A percentile compares a stretch with the other conserved stretches of the same genome.
Evolutionary conservation across 2,888 invertebrate species (phyloP).

Genomic region (Rhaphigaster nebulosa): DNA sequence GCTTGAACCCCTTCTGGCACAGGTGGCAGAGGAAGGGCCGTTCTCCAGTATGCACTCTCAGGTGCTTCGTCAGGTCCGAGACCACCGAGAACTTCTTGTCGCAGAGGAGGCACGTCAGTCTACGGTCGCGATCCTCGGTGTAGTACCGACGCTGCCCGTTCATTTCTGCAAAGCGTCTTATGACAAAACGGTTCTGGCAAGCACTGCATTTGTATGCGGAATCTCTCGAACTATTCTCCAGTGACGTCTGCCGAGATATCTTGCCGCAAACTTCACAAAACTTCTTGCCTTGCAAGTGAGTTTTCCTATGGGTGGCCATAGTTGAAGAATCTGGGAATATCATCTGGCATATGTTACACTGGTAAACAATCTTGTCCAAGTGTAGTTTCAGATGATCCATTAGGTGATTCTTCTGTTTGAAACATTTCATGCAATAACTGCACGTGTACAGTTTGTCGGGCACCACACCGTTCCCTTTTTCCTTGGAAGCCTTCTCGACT

Average conservation of each 20-base stretch:
- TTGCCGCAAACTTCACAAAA: constrained; percentile 9
- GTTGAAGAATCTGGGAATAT: neutral
- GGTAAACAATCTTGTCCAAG: neutral
- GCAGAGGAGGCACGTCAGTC: constrained; percentile 14
- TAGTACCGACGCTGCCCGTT: neutral
- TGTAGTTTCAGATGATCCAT: constrained; percentile 18
- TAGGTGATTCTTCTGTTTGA: neutral
- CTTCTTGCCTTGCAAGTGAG: neutral
- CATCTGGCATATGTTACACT: neutral
- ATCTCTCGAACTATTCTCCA: neutral
- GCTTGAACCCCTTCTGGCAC: constrained; percentile 32
- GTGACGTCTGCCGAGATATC: neutral
- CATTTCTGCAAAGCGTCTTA: neutral
- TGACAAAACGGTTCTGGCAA: neutral
- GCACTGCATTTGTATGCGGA: neutral
- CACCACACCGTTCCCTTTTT: neutral
- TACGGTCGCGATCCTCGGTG: neutral
- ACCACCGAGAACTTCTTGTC: neutral
- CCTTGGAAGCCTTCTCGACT: neutral
- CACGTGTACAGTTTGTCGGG: neutral
- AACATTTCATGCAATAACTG: constrained; percentile 36
- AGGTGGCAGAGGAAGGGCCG: neutral
- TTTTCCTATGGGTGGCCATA: neutral
- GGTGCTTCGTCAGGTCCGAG: constrained; percentile 19
- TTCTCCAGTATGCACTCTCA: neutral